Base-by-base conservation (phyloP, 2,888 invertebrate genomes). In the Temnothorax rugatulus region DNA sequence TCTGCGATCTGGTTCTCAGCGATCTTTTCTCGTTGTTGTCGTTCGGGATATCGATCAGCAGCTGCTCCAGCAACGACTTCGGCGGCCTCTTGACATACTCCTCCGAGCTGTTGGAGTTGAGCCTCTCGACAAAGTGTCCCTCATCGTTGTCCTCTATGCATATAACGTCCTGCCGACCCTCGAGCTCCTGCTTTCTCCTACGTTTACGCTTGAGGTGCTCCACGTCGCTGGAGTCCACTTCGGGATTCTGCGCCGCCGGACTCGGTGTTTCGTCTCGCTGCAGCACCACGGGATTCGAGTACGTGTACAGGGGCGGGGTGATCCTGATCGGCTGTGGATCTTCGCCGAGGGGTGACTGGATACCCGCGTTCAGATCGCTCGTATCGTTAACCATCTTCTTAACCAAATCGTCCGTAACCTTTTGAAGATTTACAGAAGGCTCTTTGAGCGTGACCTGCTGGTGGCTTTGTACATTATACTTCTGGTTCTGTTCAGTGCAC, bases 11-110 rank as follows among this genome's bases (percentile, higher is more conserved):
- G 64, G 92, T 95, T 84, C 93, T 95, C 93, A 85, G 89, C 75
- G 91, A 95, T 94, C 86, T 96, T 92, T 96, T 96, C 86, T 95
- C 96, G 76, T 95, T 95, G 90, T 95, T 96, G 74, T 96, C 96
- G 85, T 96, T 95, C 5, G 98, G 98, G 90, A 98, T 98, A 94
- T 98, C 98, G 91, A 98, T 98, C 2, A 98, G 96, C 91, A 98
- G 96, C 93, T 98, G 98, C 92, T 98, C 97, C 61, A 97, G 95
- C 71, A 97, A 93, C 77, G 97, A 97, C 84, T 95, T 95, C 4
- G 93, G 91, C 4, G 93, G 90, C 18, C 93, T 90, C 50, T 94
- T 94, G 1, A 93, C 92, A 66, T 93, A 94, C 25, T 94, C 94
- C 4, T 94, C 94, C 11, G 92, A 86, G 75, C 89, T 93, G 61